Evolutionary conservation across 2,888 invertebrate genomes (phyloP).

Genomic region (Galerucella pusilla): DNA sequence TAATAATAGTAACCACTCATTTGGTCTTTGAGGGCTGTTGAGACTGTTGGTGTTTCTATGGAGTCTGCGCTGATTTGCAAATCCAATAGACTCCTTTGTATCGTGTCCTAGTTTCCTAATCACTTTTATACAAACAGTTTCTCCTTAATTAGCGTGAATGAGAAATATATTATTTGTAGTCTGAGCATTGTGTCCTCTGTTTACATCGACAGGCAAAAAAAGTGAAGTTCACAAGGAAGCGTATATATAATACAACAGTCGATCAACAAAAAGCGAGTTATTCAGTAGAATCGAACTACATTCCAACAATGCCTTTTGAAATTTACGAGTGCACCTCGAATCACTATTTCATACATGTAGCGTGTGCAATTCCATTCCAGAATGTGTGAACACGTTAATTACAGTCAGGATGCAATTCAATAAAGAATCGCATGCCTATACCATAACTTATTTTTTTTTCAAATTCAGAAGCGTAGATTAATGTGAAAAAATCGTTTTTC

Average conservation of each 20-base stretch:
- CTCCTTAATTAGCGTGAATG: no score
- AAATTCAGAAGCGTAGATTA: neutral
- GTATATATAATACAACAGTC: neutral
- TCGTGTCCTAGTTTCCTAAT: no score
- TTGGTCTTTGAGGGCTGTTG: no score
- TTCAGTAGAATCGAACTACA: neutral
- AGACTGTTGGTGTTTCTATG: no score
- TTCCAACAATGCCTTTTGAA: neutral
- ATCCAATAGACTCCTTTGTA: no score
- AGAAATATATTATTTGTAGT: no score
- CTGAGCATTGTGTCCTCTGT: no score
- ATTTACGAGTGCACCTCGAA: neutral
- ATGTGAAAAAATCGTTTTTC: no score
- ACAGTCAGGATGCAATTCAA: neutral
- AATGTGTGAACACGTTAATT: constrained; percentile 1
- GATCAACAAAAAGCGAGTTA: neutral
- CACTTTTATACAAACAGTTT: no score
- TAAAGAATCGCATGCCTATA: neutral
- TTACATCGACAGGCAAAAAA: neutral
- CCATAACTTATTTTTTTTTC: neutral
- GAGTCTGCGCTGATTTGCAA: no score
- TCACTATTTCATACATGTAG: neutral
- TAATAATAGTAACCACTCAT: no score
- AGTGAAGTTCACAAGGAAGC: neutral
- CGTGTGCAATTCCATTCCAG: neutral